phyloP scores from a whole-genome alignment of 2,888 invertebrate genomes.

The Oscheius onirici region DNA sequence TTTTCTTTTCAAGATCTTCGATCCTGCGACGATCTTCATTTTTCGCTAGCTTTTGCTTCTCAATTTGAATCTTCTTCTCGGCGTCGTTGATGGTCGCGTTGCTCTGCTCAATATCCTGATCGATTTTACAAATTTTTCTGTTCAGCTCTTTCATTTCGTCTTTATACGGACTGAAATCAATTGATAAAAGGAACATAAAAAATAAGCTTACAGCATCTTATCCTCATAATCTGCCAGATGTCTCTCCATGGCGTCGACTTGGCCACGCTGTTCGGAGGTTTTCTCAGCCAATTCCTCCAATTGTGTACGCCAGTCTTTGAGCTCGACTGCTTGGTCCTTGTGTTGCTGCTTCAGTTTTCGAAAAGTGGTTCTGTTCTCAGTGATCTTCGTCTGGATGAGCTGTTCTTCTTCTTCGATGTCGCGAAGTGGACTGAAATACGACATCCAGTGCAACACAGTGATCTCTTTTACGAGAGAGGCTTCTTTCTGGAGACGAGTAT shows the following conservation, averaged over 20 bases:
- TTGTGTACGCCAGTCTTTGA: background rate
- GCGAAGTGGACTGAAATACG: background rate
- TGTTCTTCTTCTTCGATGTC: background rate
- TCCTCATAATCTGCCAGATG: background rate
- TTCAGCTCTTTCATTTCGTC: no score
- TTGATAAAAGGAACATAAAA: no score
- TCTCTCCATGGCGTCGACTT: background rate
- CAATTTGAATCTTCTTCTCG: background rate
- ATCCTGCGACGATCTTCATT: background rate
- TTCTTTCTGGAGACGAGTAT: no score
- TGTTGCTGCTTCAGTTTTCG: no score
- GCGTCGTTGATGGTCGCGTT: background rate
- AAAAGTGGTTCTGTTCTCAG: no score
- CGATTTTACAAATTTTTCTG: background rate
- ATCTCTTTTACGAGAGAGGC: no score
- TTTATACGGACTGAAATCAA: no score
- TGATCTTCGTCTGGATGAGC: background rate
- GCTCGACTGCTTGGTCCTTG: background rate
- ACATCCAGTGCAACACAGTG: no score
- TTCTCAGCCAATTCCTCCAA: background rate
- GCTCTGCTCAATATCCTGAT: background rate
- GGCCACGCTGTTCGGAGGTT: background rate
- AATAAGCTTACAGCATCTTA: background rate
- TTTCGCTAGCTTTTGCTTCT: background rate
- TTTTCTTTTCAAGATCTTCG: background rate